phyloP scores from a whole-genome alignment of 2,888 invertebrate genomes.

The Zygogramma bicolorata region DNA sequence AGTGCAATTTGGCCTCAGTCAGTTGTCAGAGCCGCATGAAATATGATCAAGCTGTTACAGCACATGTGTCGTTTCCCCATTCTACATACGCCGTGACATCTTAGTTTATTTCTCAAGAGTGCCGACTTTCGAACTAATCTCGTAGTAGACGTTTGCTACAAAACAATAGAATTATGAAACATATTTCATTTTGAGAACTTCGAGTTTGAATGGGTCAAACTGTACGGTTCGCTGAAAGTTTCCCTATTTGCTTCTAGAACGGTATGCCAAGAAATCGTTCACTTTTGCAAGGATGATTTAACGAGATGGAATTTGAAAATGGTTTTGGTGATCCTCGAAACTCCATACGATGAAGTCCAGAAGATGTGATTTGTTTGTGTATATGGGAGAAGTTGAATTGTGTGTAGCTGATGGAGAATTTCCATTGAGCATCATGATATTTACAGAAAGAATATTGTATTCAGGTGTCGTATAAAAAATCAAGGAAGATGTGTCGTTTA shows the following conservation, averaged over 20 bases:
- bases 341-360: no score
- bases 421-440: no score
- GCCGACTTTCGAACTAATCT: slow-evolving; percentile 39
- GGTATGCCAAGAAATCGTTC: background rate
- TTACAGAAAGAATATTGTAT: no score
- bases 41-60: slow-evolving; percentile 48
- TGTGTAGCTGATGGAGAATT: no score
- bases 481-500: no score
- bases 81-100: slow-evolving; percentile 47
- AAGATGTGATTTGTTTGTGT: no score
- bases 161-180: slow-evolving; percentile 18
- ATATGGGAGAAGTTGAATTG: no score
- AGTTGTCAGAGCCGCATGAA: slow-evolving; percentile 44
- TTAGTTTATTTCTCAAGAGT: slow-evolving; percentile 47
- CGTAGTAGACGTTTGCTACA: slow-evolving; percentile 15
- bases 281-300: background rate
- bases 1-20: slow-evolving; percentile 44
- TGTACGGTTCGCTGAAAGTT: background rate
- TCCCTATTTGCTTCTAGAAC: background rate
- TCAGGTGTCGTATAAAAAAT: no score
- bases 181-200: slow-evolving; percentile 19
- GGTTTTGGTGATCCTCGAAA: background rate
- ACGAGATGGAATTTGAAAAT: background rate
- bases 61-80: slow-evolving; percentile 42
- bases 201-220: background rate